Conservation (phyloP, 1,140 invertebrate species). For the Drosophila cardini region DNA sequence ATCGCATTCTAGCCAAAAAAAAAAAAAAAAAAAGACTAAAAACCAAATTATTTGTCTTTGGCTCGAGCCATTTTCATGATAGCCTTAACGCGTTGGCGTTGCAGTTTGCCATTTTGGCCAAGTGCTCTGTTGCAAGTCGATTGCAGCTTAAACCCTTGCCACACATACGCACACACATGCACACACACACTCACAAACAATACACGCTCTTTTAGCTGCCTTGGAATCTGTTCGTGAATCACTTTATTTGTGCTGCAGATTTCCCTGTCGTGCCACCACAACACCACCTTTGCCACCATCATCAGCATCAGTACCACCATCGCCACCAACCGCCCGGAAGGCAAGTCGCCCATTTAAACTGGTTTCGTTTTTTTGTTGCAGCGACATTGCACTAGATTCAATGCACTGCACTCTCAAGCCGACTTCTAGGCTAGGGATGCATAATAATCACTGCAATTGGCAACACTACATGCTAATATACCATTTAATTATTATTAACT, state of each 20-base stretch:
- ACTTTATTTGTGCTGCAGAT: conserved; percentile 69
- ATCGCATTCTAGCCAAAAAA: conserved; percentile 53
- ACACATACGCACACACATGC: conserved; percentile 15
- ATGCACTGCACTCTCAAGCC: conserved; percentile 51
- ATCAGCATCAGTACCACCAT: background rate
- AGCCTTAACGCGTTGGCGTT: conserved; percentile 54
- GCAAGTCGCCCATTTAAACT: conserved; percentile 57
- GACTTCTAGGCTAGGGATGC: conserved; percentile 66
- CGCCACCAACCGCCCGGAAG: conserved; percentile 63
- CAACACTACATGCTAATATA: conserved; percentile 2
- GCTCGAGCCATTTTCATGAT: conserved; percentile 33
- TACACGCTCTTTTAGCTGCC: conserved; percentile 26
- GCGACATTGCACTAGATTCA: conserved; percentile 81
- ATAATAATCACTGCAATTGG: conserved; percentile 3
- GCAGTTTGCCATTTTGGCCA: conserved; percentile 36
- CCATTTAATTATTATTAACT: conserved; percentile 1
- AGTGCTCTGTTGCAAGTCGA: conserved; percentile 31
- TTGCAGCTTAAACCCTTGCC: conserved; percentile 33
- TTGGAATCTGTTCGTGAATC: conserved; percentile 75
- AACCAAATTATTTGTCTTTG: conserved; percentile 38
- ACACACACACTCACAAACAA: conserved; percentile 12
- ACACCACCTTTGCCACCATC: conserved; percentile 25
- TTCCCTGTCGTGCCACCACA: conserved; percentile 50
- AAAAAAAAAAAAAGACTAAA: too few relatives aligned
- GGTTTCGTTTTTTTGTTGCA: conserved; percentile 61